Evolutionary conservation across 2,888 invertebrate species (phyloP).

Genomic region (Pachliopta kotzebuea): DNA sequence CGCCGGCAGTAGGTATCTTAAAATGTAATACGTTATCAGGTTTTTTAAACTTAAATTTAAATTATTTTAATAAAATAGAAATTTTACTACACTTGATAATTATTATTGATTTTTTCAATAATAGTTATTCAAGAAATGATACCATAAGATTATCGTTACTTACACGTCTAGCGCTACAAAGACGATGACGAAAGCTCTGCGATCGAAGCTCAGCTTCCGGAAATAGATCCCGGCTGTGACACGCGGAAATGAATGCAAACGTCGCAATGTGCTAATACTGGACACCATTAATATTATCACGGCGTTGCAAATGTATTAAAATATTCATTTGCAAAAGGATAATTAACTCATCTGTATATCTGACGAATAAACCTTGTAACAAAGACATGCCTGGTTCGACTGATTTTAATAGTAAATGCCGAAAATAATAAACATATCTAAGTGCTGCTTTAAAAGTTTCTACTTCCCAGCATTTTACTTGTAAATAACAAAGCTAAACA

Average conservation of each 20-base stretch:
- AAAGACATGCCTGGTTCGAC: too few species aligned
- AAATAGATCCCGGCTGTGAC: constrained; percentile 60
- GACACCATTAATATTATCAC: constrained; percentile 25
- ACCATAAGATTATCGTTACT: too few species aligned
- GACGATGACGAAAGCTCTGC: constrained; percentile 31
- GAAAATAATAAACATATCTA: neutral
- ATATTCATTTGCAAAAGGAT: too few species aligned
- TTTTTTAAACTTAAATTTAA: too few species aligned
- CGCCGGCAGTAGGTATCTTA: too few species aligned
- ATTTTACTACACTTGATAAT: too few species aligned
- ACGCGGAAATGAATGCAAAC: constrained; percentile 61
- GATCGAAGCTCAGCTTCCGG: constrained; percentile 38
- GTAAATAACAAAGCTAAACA: constrained; percentile 17
- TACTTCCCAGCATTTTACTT: constrained; percentile 11
- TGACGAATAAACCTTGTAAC: too few species aligned
- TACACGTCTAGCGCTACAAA: constrained; percentile 1
- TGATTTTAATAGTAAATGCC: neutral
- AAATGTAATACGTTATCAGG: too few species aligned
- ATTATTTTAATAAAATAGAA: too few species aligned
- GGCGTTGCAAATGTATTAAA: constrained; percentile 1
- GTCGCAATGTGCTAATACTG: constrained; percentile 34
- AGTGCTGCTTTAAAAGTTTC: neutral
- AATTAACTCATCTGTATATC: too few species aligned
- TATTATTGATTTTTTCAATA: too few species aligned
- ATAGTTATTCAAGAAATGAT: too few species aligned